Conservation (phyloP, 2,113 vertebrate genomes). For the Pardalotus punctatus region DNA sequence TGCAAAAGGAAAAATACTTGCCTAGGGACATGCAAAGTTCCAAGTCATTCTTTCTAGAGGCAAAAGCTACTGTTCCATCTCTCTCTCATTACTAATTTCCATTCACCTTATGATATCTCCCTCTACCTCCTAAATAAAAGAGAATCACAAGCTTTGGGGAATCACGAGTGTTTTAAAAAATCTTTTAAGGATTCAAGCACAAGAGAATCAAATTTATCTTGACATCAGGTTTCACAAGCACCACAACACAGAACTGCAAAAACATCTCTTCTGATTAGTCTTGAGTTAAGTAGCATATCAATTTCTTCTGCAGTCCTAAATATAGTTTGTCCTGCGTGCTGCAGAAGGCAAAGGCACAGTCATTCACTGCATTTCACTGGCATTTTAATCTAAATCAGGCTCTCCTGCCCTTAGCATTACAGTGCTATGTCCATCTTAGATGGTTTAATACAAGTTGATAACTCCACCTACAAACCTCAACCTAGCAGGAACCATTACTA, state of each 20-base stretch:
- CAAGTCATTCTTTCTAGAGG: background rate
- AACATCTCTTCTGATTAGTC: too few species aligned
- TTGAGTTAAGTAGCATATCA: background rate
- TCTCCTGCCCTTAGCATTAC: background rate
- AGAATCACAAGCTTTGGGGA: background rate
- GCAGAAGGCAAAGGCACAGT: background rate
- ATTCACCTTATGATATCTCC: background rate
- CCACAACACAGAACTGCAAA: background rate
- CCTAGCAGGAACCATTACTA: background rate
- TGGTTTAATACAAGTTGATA: background rate
- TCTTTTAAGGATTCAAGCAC: background rate
- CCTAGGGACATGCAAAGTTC: background rate
- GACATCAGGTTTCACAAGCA: background rate
- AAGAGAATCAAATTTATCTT: background rate
- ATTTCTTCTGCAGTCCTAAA: background rate
- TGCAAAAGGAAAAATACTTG: background rate
- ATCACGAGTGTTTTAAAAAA: background rate
- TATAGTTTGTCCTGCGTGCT: background rate
- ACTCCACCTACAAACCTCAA: background rate
- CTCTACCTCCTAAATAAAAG: background rate
- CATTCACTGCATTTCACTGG: background rate
- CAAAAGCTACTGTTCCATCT: background rate
- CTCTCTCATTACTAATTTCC: background rate
- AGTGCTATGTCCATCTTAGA: background rate
- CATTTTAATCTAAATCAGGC: background rate